Conservation (phyloP, 2,797 vertebrate species). For the Neopelma chrysocephalum region DNA sequence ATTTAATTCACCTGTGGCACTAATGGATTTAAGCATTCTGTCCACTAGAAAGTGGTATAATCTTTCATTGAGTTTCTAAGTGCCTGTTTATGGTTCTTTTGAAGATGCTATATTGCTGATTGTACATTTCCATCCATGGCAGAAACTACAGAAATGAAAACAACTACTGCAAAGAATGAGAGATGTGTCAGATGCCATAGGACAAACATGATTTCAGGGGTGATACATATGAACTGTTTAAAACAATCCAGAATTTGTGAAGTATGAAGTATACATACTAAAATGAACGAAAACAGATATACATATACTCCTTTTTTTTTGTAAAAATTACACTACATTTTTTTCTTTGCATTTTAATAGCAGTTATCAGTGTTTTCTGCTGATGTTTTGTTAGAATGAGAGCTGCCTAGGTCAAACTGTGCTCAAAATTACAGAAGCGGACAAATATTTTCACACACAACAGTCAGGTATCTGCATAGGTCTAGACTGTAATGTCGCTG, state of each 20-base stretch:
- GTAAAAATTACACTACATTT: background rate
- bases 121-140: background rate
- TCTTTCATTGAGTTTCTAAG: slow-evolving; percentile 58
- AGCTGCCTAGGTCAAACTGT: background rate
- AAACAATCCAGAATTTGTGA: background rate
- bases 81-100: slow-evolving; percentile 42
- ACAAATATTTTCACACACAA: background rate
- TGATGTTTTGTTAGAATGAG: background rate
- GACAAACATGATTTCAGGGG: background rate
- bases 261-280: background rate
- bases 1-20: slow-evolving; percentile 66
- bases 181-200: background rate
- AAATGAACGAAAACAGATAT: background rate
- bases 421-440: background rate
- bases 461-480: background rate
- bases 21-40: slow-evolving; percentile 70
- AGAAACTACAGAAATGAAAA: background rate
- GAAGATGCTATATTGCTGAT: slow-evolving; percentile 5
- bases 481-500: background rate
- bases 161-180: background rate
- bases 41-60: slow-evolving; percentile 56
- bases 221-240: background rate
- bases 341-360: background rate
- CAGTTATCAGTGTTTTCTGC: background rate
- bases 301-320: background rate